Base-by-base conservation (phyloP, 2,888 invertebrate species). In the Ectemnius cavifrons region DNA sequence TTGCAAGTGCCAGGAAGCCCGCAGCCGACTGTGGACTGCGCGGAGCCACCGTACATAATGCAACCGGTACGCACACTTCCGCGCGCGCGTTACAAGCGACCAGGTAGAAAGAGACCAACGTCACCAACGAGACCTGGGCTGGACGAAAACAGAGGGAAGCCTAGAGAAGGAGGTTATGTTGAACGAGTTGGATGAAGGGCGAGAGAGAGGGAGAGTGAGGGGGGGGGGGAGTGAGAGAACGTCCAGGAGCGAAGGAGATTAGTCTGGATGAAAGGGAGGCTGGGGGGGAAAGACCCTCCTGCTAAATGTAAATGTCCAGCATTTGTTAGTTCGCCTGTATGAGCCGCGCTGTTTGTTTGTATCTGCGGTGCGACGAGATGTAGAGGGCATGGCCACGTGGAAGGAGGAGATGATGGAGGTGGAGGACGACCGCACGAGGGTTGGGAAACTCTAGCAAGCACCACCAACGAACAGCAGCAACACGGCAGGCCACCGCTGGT, bases 291-390 rank as follows among this genome's bases (percentile, higher is more conserved):
- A 69, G 74, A 67, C 83, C 85, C 82, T 83, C 78, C 85, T 83
- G 85, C 87, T 87, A 88, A 89, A 90, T 90, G 89, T 89, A 88
- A 90, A 90, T 90, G 89, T 88, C 89, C 86, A 82, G 88, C 89
- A 89, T 90, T 90, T 90, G 88, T 90, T 87, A 88, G 87, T 82
- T 84, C 83, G 83, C 85, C 84, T 84, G 88, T 88, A 89, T 87
- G 88, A 89, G 85, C 87, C 83, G 37, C 11, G 84, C 79, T 84
- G 86, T 87, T 88, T 89, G 87, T 88, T 89, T 86, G 87, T 87
- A 85, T 83, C 81, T 72, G 82, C 77, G 84, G 82, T 84, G 80
- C 79, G 80, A 59, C 37, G 37, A 37, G 37, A 69, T 68, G 75
- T 63, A 67, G 57, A 37, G 57, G 57, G 61, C 57, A 45, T 49